Evolutionary conservation across 2,888 invertebrate species (phyloP).

Genomic region (Hyposoter dolosus): DNA sequence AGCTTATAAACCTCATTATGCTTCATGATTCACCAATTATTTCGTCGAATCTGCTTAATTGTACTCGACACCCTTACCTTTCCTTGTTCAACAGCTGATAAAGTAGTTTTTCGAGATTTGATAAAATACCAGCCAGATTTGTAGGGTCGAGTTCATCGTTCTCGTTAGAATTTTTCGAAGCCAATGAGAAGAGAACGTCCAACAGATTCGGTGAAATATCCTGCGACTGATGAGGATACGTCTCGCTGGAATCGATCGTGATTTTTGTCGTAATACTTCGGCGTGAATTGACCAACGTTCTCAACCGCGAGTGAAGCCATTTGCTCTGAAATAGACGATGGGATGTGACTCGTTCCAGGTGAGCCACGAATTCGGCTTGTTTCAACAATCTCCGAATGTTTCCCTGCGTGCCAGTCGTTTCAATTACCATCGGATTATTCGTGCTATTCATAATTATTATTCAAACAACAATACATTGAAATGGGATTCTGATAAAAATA

Average conservation of each 20-base stretch:
- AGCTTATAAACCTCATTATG: too few relatives aligned
- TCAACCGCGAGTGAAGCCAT: constrained; percentile 70
- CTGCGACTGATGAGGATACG: constrained; percentile 63
- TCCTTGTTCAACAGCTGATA: constrained; percentile 49
- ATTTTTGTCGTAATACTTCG: constrained; percentile 72
- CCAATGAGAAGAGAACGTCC: constrained; percentile 72
- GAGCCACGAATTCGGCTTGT: constrained; percentile 81
- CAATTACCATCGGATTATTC: not conserved
- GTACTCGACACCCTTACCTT: not conserved
- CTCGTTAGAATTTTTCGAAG: constrained; percentile 56
- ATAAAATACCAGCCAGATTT: constrained; percentile 56
- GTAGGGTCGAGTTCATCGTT: constrained; percentile 42
- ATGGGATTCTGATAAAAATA: too few relatives aligned
- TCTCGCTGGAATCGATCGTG: constrained; percentile 64
- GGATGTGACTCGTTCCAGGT: constrained; percentile 76
- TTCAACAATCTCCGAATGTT: constrained; percentile 77
- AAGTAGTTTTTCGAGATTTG: constrained; percentile 68
- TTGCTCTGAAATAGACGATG: constrained; percentile 73
- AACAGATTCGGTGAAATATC: constrained; percentile 65
- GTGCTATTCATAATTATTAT: too few relatives aligned
- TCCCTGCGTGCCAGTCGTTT: constrained; percentile 68
- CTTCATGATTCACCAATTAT: constrained; percentile 25
- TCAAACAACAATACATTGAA: too few relatives aligned
- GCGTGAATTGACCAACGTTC: constrained; percentile 63
- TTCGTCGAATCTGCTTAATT: constrained; percentile 13